phyloP scores from a whole-genome alignment of 2,113 vertebrate species.

The Phaethon lepturus region DNA sequence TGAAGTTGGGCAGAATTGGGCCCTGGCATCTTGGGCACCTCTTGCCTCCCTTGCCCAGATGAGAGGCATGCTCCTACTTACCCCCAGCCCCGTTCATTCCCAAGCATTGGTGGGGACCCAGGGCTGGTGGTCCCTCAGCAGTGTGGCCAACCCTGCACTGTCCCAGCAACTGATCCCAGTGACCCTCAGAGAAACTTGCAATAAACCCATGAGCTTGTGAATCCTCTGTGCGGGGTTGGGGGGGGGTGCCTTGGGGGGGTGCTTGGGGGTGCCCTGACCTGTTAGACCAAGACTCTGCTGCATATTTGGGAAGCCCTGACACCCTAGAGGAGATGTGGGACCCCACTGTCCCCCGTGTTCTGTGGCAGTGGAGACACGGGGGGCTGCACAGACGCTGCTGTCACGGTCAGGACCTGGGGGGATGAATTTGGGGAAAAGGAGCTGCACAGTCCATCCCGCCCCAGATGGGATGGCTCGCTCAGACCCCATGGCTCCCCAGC shows the following conservation, averaged over 20 bases:
- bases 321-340: neutral
- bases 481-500: neutral
- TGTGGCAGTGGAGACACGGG: neutral
- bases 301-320: neutral
- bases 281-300: neutral
- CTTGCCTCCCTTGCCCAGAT: fast-evolving
- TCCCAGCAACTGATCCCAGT: neutral
- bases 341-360: neutral
- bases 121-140: neutral
- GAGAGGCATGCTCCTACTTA: neutral
- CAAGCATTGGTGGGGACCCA: fast-evolving
- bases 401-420: neutral
- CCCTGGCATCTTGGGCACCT: neutral
- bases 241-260: fast-evolving
- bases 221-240: neutral
- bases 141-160: neutral
- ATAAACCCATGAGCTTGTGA: neutral
- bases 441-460: neutral
- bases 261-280: neutral
- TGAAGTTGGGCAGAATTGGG: neutral
- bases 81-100: neutral
- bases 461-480: too few species aligned
- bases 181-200: neutral
- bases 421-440: neutral
- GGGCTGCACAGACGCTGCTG: neutral